phyloP scores from a whole-genome alignment of 1,140 invertebrate species.

The Penaeus indicus region DNA sequence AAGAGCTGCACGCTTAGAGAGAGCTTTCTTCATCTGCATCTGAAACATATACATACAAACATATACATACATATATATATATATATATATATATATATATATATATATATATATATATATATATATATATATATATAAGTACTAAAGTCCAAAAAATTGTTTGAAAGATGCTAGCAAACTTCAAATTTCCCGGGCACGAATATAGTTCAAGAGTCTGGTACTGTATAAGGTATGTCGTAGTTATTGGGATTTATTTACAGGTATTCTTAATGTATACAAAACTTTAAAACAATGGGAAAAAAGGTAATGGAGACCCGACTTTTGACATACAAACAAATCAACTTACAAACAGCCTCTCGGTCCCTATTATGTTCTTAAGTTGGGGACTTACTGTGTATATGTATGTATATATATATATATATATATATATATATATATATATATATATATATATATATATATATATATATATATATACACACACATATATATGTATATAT shows the following conservation, averaged over 20 bases:
- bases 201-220: background rate
- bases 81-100: background rate
- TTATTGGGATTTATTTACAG: too few species aligned
- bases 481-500: conserved; percentile 5
- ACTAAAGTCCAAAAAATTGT: too few species aligned
- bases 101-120: background rate
- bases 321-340: background rate
- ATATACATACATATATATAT: background rate
- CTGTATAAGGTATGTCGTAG: too few species aligned
- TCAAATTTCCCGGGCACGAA: background rate
- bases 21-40: background rate
- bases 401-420: background rate
- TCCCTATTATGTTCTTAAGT: too few species aligned
- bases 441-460: background rate
- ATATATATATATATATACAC: background rate
- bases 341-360: too few species aligned
- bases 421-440: background rate
- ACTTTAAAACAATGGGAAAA: too few species aligned
- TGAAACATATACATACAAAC: background rate
- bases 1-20: too few species aligned
- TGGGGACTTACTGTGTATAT: too few species aligned
- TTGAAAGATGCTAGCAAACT: background rate
- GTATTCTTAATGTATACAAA: too few species aligned
- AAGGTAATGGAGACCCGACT: too few species aligned
- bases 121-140: conserved; percentile 15